A percentile compares a stretch with the other conserved stretches of the same genome.
Evolutionary conservation across 2,113 vertebrate genomes (phyloP).

Genomic region (Lophius piscatorius): DNA sequence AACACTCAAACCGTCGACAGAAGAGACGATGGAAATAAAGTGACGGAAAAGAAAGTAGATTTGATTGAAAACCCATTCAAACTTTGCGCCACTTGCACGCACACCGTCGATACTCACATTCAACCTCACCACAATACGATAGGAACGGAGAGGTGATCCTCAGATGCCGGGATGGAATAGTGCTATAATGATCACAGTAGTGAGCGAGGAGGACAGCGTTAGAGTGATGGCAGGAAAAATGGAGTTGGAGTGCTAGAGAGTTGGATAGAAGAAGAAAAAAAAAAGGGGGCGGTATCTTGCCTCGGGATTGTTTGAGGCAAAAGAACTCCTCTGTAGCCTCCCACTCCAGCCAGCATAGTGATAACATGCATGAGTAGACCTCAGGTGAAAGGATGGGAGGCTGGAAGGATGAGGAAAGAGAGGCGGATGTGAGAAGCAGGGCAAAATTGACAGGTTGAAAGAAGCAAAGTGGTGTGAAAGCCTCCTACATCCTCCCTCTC

Average conservation of each 20-base stretch:
- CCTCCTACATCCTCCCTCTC: conserved; percentile 40
- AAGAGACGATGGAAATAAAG: too few species aligned
- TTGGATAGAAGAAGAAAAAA: conserved; percentile 45
- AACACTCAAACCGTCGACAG: too few species aligned
- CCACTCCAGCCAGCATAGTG: conserved; percentile 67
- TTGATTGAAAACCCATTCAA: too few species aligned
- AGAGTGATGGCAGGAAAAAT: conserved; percentile 56
- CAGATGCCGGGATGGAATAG: conserved; percentile 42
- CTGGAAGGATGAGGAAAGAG: conserved; percentile 31
- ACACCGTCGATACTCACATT: too few species aligned
- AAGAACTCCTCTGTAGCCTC: conserved; percentile 59
- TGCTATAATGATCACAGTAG: conserved; percentile 52
- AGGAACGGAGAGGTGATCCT: too few species aligned
- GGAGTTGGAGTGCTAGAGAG: conserved; percentile 49
- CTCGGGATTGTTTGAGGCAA: conserved; percentile 50
- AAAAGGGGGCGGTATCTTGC: too few species aligned
- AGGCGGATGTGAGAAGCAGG: conserved; percentile 46
- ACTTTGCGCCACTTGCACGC: too few species aligned
- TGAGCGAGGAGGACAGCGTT: conserved; percentile 54
- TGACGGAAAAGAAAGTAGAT: too few species aligned
- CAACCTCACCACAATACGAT: too few species aligned
- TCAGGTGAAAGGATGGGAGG: conserved; percentile 64
- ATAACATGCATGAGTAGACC: conserved; percentile 72
- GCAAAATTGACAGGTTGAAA: conserved; percentile 63
- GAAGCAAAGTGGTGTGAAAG: conserved; percentile 70